These are phyloP conservation scores for Gallinago nigripennis DNA, from an alignment of 2,797 vertebrate species.

Conservation along the genomic window DNA sequence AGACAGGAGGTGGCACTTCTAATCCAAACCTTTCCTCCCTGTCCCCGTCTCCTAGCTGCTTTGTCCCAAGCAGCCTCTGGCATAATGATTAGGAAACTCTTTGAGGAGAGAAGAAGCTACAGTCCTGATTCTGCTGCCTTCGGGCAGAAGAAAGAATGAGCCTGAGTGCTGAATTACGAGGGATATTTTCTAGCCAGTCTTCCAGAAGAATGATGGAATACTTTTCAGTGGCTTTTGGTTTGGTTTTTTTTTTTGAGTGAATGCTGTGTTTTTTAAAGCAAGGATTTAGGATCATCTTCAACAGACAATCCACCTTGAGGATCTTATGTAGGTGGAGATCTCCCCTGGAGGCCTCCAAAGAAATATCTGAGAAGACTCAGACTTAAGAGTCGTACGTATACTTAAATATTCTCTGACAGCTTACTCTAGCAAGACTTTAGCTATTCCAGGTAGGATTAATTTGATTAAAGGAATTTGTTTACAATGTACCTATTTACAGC, in stretches of 20 bases:
- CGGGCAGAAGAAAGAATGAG: background rate
- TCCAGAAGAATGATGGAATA: background rate
- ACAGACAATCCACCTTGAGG: background rate
- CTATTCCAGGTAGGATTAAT: background rate
- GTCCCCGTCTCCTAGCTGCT: background rate
- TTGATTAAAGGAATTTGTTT: background rate
- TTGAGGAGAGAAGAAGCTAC: background rate
- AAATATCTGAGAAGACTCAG: background rate
- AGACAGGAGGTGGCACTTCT: background rate
- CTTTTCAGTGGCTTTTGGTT: background rate
- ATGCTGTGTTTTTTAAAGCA: background rate
- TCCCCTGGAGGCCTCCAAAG: background rate
- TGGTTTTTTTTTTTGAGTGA: too few relatives aligned
- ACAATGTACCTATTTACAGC: background rate
- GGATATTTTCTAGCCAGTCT: background rate
- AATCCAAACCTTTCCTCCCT: background rate
- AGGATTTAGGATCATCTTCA: background rate
- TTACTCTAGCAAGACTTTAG: background rate
- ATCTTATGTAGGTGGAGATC: background rate
- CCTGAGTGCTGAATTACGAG: background rate
- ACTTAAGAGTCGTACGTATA: background rate
- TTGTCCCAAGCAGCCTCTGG: background rate
- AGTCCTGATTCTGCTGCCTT: background rate
- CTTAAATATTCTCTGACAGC: background rate
- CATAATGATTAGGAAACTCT: background rate